Base-by-base conservation (phyloP, 2,113 vertebrate genomes). In the Gorsachius goisagi region DNA sequence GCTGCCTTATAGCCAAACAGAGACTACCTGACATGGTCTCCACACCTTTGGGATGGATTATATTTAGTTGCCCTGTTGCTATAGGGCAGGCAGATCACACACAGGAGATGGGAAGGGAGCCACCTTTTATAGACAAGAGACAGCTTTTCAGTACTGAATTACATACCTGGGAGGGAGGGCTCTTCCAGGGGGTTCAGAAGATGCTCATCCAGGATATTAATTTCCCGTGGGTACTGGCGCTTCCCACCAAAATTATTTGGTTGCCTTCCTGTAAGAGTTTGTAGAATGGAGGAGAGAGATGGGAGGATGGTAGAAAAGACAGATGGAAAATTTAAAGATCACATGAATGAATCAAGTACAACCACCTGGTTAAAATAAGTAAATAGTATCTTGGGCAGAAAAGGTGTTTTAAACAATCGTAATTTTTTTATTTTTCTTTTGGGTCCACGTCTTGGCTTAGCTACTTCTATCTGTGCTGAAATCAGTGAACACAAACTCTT, bases 161-260 rank as follows among this genome's bases (percentile, higher is more conserved):
- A 30, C 2, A 18, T 88, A 99, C 99, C 98, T 98, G 98, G 98
- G 82, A 97, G 93, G n/a, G 98, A 98, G 9, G 98, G 98, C 85
- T 99, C 98, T 79, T 98, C 98, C 66, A 98, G 93, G 15, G 98
- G 98, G 74, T 98, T 98, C 73, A 98, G 96, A 81, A 98, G 97
- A 35, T 97, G 94, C 47, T 98, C 98, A 14, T 78, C 95, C 72
- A 91, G 73, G 37, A 84, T 66, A 39, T 85, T 94, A 23, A 95
- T 81, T 64, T 97, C 95, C 71, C 72, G 80, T 68, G 95, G 93
- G 35, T 97, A 93, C 58, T 97, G 96, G 45, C 49, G 96, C 44
- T 96, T 97, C 85, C 85, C 97, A 76, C 41, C 74, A 89, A 97
- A 89, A 52, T 97, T 33, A 33, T 37, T 94, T 21, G 1, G 45